Base-by-base conservation (phyloP, 1,140 invertebrate genomes). In the Adelges cooleyi region DNA sequence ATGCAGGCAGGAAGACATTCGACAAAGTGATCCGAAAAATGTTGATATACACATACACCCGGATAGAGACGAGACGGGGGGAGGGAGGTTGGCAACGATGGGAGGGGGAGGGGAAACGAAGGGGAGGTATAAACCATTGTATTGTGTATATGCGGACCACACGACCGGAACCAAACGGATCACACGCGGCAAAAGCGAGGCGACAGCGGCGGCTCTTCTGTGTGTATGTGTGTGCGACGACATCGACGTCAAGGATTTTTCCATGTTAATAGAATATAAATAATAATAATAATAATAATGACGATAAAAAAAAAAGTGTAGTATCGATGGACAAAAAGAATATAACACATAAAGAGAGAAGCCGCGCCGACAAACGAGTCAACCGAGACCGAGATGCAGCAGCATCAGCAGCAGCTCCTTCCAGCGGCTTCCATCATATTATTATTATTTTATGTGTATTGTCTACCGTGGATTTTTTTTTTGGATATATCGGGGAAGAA, bases 241-340 rank as follows among this genome's bases (percentile, higher is more conserved):
- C 42, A 42, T 38, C 40, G 23, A 59, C 54, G 36, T 59, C 54
- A 59, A 59, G 54, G 54, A 59, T 59, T 59, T 59, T 59, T 59
- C 38, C 54, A 59, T 59, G 54, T 59, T 59, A 59, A 59, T 59
- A 59, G 54, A 59, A 59, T 59, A 59, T 59, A 59, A 59, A 59
- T 59, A 59, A 59, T 59, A 59, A 33, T 6, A 33, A 6, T 33
- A n/a, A n/a, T n/a, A n/a, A n/a, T n/a, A n/a, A n/a, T n/a, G n/a
- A n/a, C n/a, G n/a, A n/a, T n/a, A n/a, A n/a, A n/a, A n/a, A n/a
- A n/a, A n/a, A n/a, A n/a, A n/a, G n/a, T n/a, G n/a, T n/a, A n/a
- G n/a, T 59, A 59, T 59, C 54, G 54, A 59, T 59, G 54, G 54
- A 59, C 54, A 59, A 59, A 59, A 59, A 59, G 54, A 59, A 59